Conservation (phyloP, 2,888 invertebrate genomes). For the Apotomis turbidana region DNA sequence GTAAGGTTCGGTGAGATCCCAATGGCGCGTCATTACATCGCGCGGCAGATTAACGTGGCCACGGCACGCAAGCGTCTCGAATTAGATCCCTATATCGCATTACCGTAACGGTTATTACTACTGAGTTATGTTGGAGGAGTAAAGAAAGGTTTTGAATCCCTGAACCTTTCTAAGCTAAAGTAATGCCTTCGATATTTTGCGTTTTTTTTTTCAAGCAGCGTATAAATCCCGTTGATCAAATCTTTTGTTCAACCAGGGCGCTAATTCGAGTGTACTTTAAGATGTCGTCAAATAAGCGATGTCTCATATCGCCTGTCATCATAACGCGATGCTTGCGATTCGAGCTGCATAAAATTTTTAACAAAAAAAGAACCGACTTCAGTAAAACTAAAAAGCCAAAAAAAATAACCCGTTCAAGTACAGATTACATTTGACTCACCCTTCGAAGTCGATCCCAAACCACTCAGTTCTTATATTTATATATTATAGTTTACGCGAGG, state of each 20-base stretch:
- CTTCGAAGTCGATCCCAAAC: too few relatives aligned
- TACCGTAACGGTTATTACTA: constrained; percentile 39
- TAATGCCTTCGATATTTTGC: constrained; percentile 18
- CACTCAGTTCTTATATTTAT: too few relatives aligned
- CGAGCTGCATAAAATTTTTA: background rate
- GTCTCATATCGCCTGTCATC: too few relatives aligned
- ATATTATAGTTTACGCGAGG: too few relatives aligned
- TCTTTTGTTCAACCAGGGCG: too few relatives aligned
- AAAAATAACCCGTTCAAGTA: too few relatives aligned
- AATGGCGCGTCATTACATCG: constrained; percentile 30
- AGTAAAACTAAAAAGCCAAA: too few relatives aligned
- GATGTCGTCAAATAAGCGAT: too few relatives aligned
- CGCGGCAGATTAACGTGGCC: constrained; percentile 33
- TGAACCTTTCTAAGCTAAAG: constrained; percentile 23
- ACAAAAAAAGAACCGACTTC: too few relatives aligned
- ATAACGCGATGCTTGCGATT: too few relatives aligned
- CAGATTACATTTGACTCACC: too few relatives aligned
- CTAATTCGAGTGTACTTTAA: too few relatives aligned
- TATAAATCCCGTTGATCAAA: background rate
- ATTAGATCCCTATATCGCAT: constrained; percentile 39
- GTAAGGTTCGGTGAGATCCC: constrained; percentile 4
- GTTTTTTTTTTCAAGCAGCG: background rate
- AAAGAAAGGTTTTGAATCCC: constrained; percentile 26
- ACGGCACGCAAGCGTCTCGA: constrained; percentile 37
- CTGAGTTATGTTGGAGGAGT: constrained; percentile 29